Evolutionary conservation across 2,888 invertebrate genomes (phyloP).

Genomic region (Megamerina dolium): DNA sequence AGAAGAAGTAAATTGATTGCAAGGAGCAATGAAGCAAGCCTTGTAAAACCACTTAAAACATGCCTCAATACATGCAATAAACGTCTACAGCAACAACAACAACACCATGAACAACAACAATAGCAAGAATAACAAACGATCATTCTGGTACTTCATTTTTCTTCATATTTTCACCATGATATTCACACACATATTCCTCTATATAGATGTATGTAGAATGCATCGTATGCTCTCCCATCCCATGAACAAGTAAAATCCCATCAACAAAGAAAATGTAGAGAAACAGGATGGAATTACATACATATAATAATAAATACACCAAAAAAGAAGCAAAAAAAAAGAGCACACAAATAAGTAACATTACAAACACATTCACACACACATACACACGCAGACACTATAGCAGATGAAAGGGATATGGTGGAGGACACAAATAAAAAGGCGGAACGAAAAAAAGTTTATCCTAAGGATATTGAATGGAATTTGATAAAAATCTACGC

Average conservation of each 20-base stretch:
- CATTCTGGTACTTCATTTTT: neutral
- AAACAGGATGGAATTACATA: no score
- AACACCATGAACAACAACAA: neutral
- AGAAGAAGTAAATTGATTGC: conserved; percentile 34
- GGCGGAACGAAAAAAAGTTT: conserved; percentile 33
- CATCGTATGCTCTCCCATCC: no score
- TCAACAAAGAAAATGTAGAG: no score
- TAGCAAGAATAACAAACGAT: neutral
- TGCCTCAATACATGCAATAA: conserved; percentile 33
- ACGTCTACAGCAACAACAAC: conserved; percentile 25
- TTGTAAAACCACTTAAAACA: conserved; percentile 46
- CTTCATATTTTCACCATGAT: no score
- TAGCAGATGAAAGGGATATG: neutral
- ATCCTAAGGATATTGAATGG: conserved; percentile 36
- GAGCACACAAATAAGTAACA: neutral
- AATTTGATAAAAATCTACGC: conserved; percentile 39
- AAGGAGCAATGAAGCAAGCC: conserved; percentile 44
- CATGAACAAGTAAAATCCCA: no score
- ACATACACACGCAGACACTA: conserved; percentile 14
- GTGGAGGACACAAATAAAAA: no score
- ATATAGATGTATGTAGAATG: no score
- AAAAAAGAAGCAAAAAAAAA: neutral
- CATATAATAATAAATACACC: neutral
- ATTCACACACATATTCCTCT: no score
- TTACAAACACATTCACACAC: neutral